A percentile compares a stretch with the other conserved stretches of the same genome.
Evolutionary conservation across 2,888 invertebrate genomes (phyloP).

Genomic region (Hypomecis punctinalis): DNA sequence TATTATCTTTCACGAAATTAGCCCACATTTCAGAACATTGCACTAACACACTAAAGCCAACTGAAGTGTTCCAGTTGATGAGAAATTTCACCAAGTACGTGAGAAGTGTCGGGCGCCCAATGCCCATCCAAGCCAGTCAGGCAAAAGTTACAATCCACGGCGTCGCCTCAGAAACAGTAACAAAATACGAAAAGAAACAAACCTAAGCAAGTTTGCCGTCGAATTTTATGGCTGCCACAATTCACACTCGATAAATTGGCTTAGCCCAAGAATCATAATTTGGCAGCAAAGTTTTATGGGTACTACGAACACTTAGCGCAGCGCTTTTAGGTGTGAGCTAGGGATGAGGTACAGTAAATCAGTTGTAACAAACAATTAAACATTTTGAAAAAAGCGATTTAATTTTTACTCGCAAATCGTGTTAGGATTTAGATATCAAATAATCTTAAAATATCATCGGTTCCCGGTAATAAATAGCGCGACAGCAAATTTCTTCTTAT

Average conservation of each 20-base stretch:
- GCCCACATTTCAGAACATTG: too few species aligned
- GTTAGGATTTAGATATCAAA: too few species aligned
- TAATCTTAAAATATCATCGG: too few species aligned
- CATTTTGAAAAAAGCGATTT: too few species aligned
- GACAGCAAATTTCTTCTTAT: too few species aligned
- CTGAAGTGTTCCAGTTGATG: too few species aligned
- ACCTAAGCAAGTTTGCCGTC: constrained; percentile 20
- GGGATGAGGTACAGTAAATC: constrained; percentile 12
- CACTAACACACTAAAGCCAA: too few species aligned
- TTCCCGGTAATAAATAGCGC: too few species aligned
- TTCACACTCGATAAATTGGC: constrained; percentile 35
- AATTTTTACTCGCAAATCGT: too few species aligned
- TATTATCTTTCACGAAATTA: too few species aligned
- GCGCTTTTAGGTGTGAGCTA: constrained; percentile 12
- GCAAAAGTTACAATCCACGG: constrained; percentile 1
- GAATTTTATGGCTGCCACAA: constrained; percentile 30
- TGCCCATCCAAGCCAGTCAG: neutral
- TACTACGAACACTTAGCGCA: constrained; percentile 20
- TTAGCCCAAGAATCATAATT: constrained; percentile 32
- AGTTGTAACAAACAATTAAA: too few species aligned
- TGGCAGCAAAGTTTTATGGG: constrained; percentile 24
- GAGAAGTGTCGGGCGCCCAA: neutral
- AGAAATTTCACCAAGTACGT: too few species aligned
- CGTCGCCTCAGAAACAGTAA: constrained; percentile 14
- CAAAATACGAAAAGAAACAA: constrained; percentile 25